These are phyloP conservation scores for Listronotus oregonensis DNA, from an alignment of 1,140 invertebrate species.

Conservation along the genomic window DNA sequence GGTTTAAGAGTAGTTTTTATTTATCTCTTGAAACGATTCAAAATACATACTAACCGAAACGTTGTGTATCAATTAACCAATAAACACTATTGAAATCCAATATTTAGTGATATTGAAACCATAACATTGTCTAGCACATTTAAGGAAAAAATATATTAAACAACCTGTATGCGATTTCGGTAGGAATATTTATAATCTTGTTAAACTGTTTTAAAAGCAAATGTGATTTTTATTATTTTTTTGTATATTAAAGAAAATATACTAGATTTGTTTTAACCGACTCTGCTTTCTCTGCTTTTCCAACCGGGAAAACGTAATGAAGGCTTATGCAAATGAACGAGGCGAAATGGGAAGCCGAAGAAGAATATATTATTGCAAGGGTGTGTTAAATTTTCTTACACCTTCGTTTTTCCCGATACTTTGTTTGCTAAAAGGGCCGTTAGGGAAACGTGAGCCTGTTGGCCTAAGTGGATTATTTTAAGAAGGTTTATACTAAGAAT, in stretches of 20 bases:
- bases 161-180: no score
- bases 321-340: slow-evolving; percentile 38
- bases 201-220: no score
- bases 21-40: no score
- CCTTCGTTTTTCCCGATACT: slow-evolving; percentile 27
- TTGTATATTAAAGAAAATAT: background rate
- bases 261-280: slow-evolving; percentile 2
- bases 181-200: no score
- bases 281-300: slow-evolving; percentile 6
- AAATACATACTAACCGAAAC: no score
- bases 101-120: no score
- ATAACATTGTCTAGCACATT: no score
- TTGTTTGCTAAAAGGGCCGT: slow-evolving; percentile 17
- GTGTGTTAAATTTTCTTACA: slow-evolving; percentile 37
- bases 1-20: no score
- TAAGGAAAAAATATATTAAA: no score
- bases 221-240: no score
- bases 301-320: slow-evolving; percentile 29
- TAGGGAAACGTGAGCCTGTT: background rate
- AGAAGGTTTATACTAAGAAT: background rate
- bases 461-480: slow-evolving; percentile 28
- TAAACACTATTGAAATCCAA: no score
- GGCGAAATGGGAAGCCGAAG: slow-evolving; percentile 32
- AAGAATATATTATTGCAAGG: slow-evolving; percentile 39
- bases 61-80: no score